Evolutionary conservation across 2,113 vertebrate genomes (phyloP).

Genomic region (Burhinus oedicnemus): DNA sequence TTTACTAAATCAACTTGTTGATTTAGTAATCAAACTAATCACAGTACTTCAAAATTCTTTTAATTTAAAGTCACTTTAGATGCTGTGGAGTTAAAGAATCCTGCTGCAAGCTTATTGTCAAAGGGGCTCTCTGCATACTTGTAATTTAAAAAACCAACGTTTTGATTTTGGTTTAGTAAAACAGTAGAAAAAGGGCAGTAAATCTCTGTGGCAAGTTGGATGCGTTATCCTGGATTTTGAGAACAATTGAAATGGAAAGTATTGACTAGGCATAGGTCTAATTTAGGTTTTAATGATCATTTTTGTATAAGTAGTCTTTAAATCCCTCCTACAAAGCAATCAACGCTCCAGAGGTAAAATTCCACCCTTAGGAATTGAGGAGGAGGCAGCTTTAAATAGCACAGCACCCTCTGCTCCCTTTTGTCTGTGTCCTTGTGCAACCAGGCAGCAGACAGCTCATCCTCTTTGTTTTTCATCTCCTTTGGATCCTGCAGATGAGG

Average conservation of each 20-base stretch:
- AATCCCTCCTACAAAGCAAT: slow-evolving; percentile 21
- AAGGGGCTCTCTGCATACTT: not conserved
- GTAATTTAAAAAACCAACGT: not conserved
- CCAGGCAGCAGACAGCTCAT: slow-evolving; percentile 7
- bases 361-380: slow-evolving; percentile 28
- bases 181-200: not conserved
- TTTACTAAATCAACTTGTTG: not conserved
- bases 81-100: not conserved
- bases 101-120: not conserved
- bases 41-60: not conserved
- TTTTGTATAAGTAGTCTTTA: slow-evolving; percentile 17
- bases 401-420: not conserved
- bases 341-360: slow-evolving; percentile 26
- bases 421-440: not conserved
- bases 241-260: not conserved
- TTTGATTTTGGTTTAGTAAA: not conserved
- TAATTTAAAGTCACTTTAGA: not conserved
- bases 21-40: not conserved
- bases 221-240: not conserved
- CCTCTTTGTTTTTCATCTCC: not conserved
- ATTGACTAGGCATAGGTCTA: not conserved
- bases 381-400: slow-evolving; percentile 50
- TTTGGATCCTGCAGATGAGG: not conserved
- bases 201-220: not conserved
- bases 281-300: slow-evolving; percentile 28